Evolutionary conservation across 2,113 vertebrate genomes (phyloP), one percentile per base, ranked within the genome.

Genomic region (Eulacestoma nigropectus): DNA sequence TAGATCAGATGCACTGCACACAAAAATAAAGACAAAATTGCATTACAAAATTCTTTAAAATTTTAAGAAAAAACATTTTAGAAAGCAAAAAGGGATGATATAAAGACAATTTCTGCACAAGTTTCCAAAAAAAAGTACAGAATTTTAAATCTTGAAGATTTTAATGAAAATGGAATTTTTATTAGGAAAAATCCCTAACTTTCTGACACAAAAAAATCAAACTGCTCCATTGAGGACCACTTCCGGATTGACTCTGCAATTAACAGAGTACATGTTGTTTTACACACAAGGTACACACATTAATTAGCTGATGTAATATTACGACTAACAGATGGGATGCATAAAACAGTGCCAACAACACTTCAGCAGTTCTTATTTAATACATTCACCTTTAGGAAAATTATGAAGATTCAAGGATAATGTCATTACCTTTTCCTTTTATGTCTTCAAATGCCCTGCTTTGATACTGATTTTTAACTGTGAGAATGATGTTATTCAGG

Each of bases 291-390:
- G 85, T 94, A 97, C 85, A 89, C 25, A 3, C 87, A 69, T 87
- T 94, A 92, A 90, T 95, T 96, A 95, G 56, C 76, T 94, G 75
- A 94, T 96, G 52, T 55, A 95, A 86, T 90, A 73, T 91, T 94
- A 86, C 3, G 4, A 68, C 76, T 90, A 96, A 86, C 95, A 97
- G 95, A 96, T 95, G 95, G 87, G 79, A 89, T 92, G 53, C 85
- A 93, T 87, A 84, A 93, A 95, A 72, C 76, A 62, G 72, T 92
- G 90, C 73, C 85, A 96, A 81, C 70, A 96, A 91, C 85, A 96
- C 57, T 96, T 96, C 90, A 94, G 88, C 68, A 67, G 73, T 80
- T 96, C 88, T 96, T 97, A 94, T 83, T 96, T 94, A 94, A 96
- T 80, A 88, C 49, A 50, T 87, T 95, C 90, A 96, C 92, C 95